Evolutionary conservation across 2,113 vertebrate species (phyloP), one percentile per base, ranked within the genome.

Genomic region (Ailuropoda melanoleuca): DNA sequence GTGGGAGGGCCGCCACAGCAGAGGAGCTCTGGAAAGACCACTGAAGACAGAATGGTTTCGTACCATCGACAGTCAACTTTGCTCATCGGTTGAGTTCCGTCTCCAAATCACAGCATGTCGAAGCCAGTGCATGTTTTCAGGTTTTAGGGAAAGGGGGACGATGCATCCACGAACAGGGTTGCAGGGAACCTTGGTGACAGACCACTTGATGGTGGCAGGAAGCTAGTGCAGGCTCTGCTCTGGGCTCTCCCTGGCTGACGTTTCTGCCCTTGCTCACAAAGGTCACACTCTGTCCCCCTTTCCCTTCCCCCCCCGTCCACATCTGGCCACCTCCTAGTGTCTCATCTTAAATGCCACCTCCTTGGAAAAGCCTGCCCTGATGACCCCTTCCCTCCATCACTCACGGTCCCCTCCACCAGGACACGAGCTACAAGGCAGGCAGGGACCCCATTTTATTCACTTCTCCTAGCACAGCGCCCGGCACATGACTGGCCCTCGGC

Each of bases 151-250:
- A 64, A 78, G 0, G 1, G 43, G 24, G 39, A 34, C 17, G 53
- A 17, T 3, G 88, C 48, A 29, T 8, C 39, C 53, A 31, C 43
- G 15, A 31, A 17, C 68, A 10, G 8, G 10, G 18, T 58, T 50
- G 43, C 8, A 12, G 82, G 48, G 26, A 48, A 12, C 31, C 66
- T 34, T 0, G 31, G 0, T 31, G 9, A 53, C 29, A 26, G 29
- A 17, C 1, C 0, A 6, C 43, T 5, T 6, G 19, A 21, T 11
- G 12, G 81, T 2, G 78, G 21, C 12, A 21, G 0, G 23, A 48
- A 37, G 13, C 31, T 37, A n/a, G 82, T 12, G 43, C 6, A 43
- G 62, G 29, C 15, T 56, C 64, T 6, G 17, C 29, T 70, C 34
- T 14, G 14, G 34, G 24, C 91, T 62, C 17, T 46, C 53, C 39